phyloP scores from a whole-genome alignment of 2,113 vertebrate species.

The Sapayoa aenigma region DNA sequence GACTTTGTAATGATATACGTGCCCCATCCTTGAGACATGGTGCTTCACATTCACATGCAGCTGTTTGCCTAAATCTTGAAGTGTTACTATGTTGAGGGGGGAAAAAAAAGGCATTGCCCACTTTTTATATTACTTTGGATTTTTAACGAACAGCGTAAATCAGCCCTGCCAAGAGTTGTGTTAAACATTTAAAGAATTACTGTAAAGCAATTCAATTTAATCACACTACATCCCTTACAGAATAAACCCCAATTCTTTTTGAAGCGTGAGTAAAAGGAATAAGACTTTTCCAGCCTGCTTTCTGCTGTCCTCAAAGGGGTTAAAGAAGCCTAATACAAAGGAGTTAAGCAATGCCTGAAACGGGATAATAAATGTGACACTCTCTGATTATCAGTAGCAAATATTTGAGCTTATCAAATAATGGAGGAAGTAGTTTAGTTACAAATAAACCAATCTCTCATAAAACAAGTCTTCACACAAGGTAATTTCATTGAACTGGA shows the following conservation, averaged over 20 bases:
- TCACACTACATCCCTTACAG: not conserved
- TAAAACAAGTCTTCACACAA: conserved; percentile 81
- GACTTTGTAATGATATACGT: not conserved
- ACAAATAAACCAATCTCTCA: conserved; percentile 85
- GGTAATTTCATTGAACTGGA: conserved; percentile 79
- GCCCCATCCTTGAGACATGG: not conserved
- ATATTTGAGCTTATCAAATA: conserved; percentile 87
- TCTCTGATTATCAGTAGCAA: conserved; percentile 82
- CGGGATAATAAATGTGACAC: conserved; percentile 81
- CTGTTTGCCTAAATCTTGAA: not conserved
- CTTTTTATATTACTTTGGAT: not conserved
- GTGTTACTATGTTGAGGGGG: not conserved
- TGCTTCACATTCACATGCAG: not conserved
- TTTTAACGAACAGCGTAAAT: not conserved
- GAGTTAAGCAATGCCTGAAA: conserved; percentile 73
- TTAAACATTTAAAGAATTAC: not conserved
- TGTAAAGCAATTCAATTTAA: not conserved
- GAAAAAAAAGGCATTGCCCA: not conserved
- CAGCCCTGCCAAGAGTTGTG: not conserved
- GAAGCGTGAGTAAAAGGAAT: not conserved
- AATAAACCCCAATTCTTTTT: not conserved
- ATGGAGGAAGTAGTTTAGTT: conserved; percentile 84
- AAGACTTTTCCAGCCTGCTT: not conserved
- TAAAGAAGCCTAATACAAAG: conserved; percentile 64
- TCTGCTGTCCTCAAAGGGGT: conserved; percentile 46